These are phyloP conservation scores for Calameuta filiformis DNA, from an alignment of 2,888 invertebrate genomes.

Conservation along the genomic window DNA sequence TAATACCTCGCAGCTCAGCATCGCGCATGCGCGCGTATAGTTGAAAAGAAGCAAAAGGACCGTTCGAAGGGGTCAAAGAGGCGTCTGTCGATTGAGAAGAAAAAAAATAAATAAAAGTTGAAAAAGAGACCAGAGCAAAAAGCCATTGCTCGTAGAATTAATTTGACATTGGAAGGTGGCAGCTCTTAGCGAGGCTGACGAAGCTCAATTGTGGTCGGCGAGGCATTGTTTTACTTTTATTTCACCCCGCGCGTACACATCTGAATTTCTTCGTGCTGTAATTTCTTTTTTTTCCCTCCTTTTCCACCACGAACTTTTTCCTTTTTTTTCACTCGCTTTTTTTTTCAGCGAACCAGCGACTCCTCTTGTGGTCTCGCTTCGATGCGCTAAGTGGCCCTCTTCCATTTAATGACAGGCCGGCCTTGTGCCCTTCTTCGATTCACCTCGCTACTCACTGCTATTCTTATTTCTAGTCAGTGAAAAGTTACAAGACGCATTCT, in stretches of 20 bases:
- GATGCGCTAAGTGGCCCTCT: constrained; percentile 46
- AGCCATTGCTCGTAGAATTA: not conserved
- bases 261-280: not conserved
- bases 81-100: not conserved
- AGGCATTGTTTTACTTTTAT: constrained; percentile 11
- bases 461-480: not conserved
- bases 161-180: constrained; percentile 3
- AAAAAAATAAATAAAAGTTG: not conserved
- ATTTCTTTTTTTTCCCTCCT: not conserved
- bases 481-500: not conserved
- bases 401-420: constrained; percentile 47
- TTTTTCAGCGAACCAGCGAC: constrained; percentile 2
- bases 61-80: not conserved
- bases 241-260: not conserved
- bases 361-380: constrained; percentile 11
- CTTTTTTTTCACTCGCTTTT: not conserved
- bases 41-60: not conserved
- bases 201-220: constrained; percentile 2
- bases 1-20: not conserved
- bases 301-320: not conserved
- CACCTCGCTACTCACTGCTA: not conserved
- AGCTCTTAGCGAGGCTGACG: constrained; percentile 10
- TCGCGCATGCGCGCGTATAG: not conserved
- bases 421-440: constrained; percentile 15
- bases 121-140: not conserved